Conservation (phyloP, 2,888 invertebrate genomes). For the Myopa tessellatipennis region DNA sequence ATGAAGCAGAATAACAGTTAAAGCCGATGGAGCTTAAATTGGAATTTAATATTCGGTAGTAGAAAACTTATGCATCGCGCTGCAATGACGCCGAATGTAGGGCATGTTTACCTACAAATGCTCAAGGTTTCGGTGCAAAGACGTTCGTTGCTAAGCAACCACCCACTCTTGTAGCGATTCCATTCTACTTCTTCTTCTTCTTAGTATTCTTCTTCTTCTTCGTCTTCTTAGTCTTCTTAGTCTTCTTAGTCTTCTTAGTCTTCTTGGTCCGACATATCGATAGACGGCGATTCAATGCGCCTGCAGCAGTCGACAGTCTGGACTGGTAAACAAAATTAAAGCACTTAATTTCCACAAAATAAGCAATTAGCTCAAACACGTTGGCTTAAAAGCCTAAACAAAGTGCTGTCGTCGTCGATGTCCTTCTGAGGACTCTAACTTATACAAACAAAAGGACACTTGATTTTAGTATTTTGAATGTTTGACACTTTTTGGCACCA, state of each 20-base stretch:
- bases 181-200: too few species aligned
- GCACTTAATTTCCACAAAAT: constrained; percentile 68
- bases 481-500: constrained; percentile 64
- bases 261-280: too few species aligned
- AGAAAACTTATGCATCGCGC: too few species aligned
- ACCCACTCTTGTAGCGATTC: too few species aligned
- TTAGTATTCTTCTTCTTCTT: too few species aligned
- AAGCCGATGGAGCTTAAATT: background rate
- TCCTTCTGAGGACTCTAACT: constrained; percentile 20
- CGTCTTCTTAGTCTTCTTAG: too few species aligned
- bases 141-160: too few species aligned
- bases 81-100: too few species aligned
- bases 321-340: constrained; percentile 63
- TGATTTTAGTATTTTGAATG: constrained; percentile 67
- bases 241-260: too few species aligned
- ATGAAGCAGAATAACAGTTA: background rate
- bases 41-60: background rate
- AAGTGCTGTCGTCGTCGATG: constrained; percentile 49
- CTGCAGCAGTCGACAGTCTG: background rate
- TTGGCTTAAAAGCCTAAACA: constrained; percentile 65
- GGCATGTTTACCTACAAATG: too few species aligned
- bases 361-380: constrained; percentile 66
- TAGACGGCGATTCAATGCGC: too few species aligned
- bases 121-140: too few species aligned
- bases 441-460: constrained; percentile 58